phyloP scores from a whole-genome alignment of 2,888 invertebrate species.

The Labia minor region DNA sequence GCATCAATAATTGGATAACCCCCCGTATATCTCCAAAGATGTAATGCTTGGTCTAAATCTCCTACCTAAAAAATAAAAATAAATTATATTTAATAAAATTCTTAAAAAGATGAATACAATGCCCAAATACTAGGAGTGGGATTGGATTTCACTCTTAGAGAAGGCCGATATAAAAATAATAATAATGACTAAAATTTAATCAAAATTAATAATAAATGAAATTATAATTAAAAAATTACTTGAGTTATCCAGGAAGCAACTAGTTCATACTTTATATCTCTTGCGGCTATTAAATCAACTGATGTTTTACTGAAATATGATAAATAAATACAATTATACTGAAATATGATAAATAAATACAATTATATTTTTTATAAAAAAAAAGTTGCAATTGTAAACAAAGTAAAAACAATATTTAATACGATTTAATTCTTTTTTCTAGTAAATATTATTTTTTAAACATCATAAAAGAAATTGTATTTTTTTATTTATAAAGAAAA shows the following conservation, averaged over 20 bases:
- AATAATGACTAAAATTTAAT: no score
- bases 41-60: slow-evolving; percentile 93
- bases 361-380: slow-evolving; percentile 17
- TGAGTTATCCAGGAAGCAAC: slow-evolving; percentile 94
- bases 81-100: background rate
- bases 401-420: no score
- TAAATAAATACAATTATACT: no score
- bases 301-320: slow-evolving; percentile 61
- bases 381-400: background rate
- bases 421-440: no score
- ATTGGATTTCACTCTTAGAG: no score
- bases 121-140: no score
- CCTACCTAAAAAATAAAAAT: slow-evolving; percentile 41
- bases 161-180: no score
- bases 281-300: slow-evolving; percentile 63
- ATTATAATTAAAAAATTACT: slow-evolving; percentile 37
- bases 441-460: no score
- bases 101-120: no score
- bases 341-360: slow-evolving; percentile 7
- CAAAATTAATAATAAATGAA: background rate
- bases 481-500: no score
- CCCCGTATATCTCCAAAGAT: slow-evolving; percentile 90
- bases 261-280: slow-evolving; percentile 69
- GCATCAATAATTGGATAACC: slow-evolving; percentile 82
- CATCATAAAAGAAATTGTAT: no score